Percentiles rank a stretch among this genome's conserved stretches.
Evolutionary conservation across 1,140 invertebrate species (phyloP).

Genomic region (Drosophila pallidifrons): DNA sequence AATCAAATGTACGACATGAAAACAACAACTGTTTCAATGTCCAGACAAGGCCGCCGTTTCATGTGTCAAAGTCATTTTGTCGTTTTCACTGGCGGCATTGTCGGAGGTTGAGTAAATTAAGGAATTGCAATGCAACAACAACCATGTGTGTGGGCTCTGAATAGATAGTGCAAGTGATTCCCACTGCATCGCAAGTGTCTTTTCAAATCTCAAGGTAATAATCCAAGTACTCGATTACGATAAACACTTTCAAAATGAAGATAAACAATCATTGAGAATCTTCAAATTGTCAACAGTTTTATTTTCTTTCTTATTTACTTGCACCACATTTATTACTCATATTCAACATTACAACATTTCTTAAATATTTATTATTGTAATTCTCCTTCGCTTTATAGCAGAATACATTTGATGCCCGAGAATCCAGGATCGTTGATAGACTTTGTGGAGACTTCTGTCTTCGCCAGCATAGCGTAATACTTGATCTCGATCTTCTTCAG

Average conservation of each 20-base stretch:
- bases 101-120: conserved; percentile 56
- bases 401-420: conserved; percentile 98
- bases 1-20: background rate
- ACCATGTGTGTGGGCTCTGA: background rate
- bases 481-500: conserved; percentile 96
- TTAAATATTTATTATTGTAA: no score
- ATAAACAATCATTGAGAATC: background rate
- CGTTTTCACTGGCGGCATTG: conserved; percentile 74
- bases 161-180: conserved; percentile 30
- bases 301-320: no score
- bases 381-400: no score
- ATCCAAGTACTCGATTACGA: conserved; percentile 4
- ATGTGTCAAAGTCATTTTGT: conserved; percentile 57
- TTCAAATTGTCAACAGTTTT: no score
- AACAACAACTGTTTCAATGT: conserved; percentile 49
- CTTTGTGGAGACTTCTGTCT: conserved; percentile 88
- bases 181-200: conserved; percentile 16
- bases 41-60: conserved; percentile 53
- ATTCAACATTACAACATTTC: no score
- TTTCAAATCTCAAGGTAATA: conserved; percentile 1
- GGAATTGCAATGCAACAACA: conserved; percentile 40
- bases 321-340: no score
- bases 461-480: conserved; percentile 99
- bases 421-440: conserved; percentile 99
- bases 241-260: background rate